Evolutionary conservation across 1,140 invertebrate genomes (phyloP).

Genomic region (Drosophila elegans): DNA sequence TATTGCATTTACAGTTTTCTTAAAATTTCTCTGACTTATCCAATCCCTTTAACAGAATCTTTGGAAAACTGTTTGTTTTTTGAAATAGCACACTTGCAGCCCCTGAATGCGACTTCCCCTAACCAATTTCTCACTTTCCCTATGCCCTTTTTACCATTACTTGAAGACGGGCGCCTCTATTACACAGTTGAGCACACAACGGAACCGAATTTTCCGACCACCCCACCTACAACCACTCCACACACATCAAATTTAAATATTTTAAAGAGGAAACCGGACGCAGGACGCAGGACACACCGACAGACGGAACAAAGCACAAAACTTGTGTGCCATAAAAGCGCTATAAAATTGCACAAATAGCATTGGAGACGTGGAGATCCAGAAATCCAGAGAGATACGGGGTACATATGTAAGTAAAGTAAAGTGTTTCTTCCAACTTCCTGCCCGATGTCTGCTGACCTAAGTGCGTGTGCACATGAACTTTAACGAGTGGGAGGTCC

Average conservation of each 20-base stretch:
- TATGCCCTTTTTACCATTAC: conserved; percentile 19
- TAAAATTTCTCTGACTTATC: too few relatives aligned
- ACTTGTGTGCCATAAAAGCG: conserved; percentile 76
- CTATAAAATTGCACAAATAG: conserved; percentile 78
- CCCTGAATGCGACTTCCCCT: conserved; percentile 14
- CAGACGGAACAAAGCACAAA: conserved; percentile 49
- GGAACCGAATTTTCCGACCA: conserved; percentile 35
- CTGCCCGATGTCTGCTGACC: conserved; percentile 61
- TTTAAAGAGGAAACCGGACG: conserved; percentile 55
- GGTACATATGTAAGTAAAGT: conserved; percentile 52
- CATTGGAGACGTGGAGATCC: conserved; percentile 47
- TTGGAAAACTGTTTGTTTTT: neutral
- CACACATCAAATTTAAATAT: conserved; percentile 77
- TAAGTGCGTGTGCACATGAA: conserved; percentile 61
- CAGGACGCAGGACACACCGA: conserved; percentile 27
- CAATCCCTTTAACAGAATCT: too few relatives aligned
- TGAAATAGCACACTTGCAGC: too few relatives aligned
- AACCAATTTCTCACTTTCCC: conserved; percentile 10
- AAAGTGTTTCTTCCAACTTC: conserved; percentile 20
- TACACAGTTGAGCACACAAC: conserved; percentile 66
- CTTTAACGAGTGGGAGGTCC: conserved; percentile 51
- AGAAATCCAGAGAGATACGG: conserved; percentile 26
- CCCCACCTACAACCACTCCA: neutral
- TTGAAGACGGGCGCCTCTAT: conserved; percentile 50
- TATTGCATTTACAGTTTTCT: too few relatives aligned